Percentiles rank a stretch among this genome's conserved stretches.
Conservation (phyloP, 1,140 invertebrate genomes). For the Lethrus apterus region DNA sequence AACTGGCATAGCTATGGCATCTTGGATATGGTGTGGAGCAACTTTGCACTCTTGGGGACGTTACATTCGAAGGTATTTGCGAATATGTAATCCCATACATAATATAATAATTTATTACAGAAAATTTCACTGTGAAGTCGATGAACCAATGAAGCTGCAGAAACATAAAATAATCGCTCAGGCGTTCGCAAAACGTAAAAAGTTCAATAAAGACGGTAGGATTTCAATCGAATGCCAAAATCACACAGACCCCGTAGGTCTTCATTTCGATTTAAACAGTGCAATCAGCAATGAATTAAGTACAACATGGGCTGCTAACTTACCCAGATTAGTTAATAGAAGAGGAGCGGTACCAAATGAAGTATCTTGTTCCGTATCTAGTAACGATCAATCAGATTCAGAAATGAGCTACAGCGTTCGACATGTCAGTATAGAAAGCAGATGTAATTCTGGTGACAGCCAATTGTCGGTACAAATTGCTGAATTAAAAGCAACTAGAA, state of each 20-base stretch:
- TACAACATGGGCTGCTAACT: slow-evolving; percentile 80
- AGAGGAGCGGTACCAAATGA: slow-evolving; percentile 65
- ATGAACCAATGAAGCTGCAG: slow-evolving; percentile 65
- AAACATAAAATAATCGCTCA: slow-evolving; percentile 88
- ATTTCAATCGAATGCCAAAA: slow-evolving; percentile 80
- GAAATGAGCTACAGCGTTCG: slow-evolving; percentile 72
- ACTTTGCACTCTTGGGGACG: slow-evolving; percentile 76
- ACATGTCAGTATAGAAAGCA: slow-evolving; percentile 72
- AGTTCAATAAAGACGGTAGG: slow-evolving; percentile 72
- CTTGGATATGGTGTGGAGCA: slow-evolving; percentile 84
- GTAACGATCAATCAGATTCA: slow-evolving; percentile 60
- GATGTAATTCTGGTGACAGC: slow-evolving; percentile 76
- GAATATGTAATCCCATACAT: background rate
- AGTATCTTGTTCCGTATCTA: slow-evolving; percentile 52
- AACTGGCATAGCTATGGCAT: slow-evolving; percentile 80
- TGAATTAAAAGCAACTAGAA: slow-evolving; percentile 65
- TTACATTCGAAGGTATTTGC: slow-evolving; percentile 67
- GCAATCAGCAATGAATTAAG: slow-evolving; percentile 65
- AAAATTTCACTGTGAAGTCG: slow-evolving; percentile 60
- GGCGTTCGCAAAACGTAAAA: slow-evolving; percentile 80
- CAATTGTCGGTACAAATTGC: slow-evolving; percentile 75
- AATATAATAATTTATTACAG: slow-evolving; percentile 34
- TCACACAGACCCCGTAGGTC: slow-evolving; percentile 82
- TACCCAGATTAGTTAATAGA: slow-evolving; percentile 77
- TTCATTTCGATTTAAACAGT: slow-evolving; percentile 79